These are phyloP conservation scores for Chaenogobius annularis DNA, from an alignment of 2,113 vertebrate genomes.

Conservation along the genomic window DNA sequence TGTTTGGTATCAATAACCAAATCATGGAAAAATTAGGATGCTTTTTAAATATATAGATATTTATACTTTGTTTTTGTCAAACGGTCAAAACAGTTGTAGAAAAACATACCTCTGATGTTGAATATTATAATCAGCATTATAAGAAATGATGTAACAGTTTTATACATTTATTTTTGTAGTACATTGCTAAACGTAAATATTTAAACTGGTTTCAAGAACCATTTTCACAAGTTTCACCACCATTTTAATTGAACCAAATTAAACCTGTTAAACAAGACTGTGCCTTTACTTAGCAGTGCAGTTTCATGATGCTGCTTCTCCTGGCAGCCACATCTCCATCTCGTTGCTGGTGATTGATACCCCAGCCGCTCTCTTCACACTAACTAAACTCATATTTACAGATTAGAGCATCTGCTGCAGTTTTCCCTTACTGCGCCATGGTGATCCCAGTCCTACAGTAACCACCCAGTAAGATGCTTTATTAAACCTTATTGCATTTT, in stretches of 20 bases:
- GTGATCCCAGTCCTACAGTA: slow-evolving; percentile 4
- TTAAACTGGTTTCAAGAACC: no score
- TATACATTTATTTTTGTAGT: no score
- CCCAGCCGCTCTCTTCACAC: slow-evolving; percentile 18
- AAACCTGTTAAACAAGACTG: background rate
- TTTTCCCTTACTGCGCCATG: slow-evolving; percentile 32
- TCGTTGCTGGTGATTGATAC: slow-evolving; percentile 53
- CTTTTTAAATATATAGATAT: no score
- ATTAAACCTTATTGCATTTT: slow-evolving; percentile 13
- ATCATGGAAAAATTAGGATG: no score
- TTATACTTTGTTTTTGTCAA: no score
- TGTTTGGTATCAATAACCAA: no score
- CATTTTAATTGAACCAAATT: background rate
- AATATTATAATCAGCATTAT: no score
- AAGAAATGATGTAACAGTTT: no score
- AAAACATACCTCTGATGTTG: no score
- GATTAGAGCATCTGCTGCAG: slow-evolving; percentile 48
- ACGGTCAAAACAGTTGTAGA: no score
- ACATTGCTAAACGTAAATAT: no score
- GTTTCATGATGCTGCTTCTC: slow-evolving; percentile 7
- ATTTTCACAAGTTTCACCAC: no score
- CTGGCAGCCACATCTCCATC: slow-evolving; percentile 26
- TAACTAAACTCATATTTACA: slow-evolving; percentile 54
- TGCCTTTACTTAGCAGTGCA: background rate
- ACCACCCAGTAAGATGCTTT: slow-evolving; percentile 13